These are phyloP conservation scores for Cheilinus undulatus DNA, from an alignment of 2,113 vertebrate species.

Conservation along the genomic window DNA sequence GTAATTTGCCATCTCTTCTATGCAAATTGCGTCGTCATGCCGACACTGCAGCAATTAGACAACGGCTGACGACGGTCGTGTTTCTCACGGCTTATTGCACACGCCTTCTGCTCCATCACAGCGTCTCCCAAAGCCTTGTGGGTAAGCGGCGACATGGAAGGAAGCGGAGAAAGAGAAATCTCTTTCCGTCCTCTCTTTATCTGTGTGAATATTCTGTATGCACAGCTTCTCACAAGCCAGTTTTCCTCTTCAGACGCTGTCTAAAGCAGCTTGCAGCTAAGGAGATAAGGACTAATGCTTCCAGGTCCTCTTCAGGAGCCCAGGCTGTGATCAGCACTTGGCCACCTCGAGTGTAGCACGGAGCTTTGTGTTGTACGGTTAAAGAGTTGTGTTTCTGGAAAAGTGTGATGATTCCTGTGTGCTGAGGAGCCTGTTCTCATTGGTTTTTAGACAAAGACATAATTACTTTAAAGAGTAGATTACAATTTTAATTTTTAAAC, in stretches of 20 bases:
- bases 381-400: slow-evolving; percentile 13
- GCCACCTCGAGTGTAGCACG: slow-evolving; percentile 39
- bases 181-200: slow-evolving; percentile 49
- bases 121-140: slow-evolving; percentile 25
- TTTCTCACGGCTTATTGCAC: slow-evolving; percentile 49
- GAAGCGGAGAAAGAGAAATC: slow-evolving; percentile 23
- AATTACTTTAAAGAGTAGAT: not conserved
- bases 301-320: slow-evolving; percentile 40
- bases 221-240: slow-evolving; percentile 48
- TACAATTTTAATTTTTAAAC: not conserved
- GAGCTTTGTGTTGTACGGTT: slow-evolving; percentile 9
- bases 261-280: slow-evolving; percentile 65
- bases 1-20: slow-evolving; percentile 23
- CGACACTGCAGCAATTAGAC: slow-evolving; percentile 50
- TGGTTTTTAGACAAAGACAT: not conserved
- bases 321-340: slow-evolving; percentile 53
- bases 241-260: slow-evolving; percentile 47
- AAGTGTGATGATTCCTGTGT: not conserved
- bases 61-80: slow-evolving; percentile 23
- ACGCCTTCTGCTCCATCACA: slow-evolving; percentile 26
- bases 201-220: slow-evolving; percentile 54
- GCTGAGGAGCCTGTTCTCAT: not conserved
- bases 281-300: slow-evolving; percentile 64
- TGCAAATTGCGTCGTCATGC: slow-evolving; percentile 48
- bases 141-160: slow-evolving; percentile 26